These are phyloP conservation scores for Rhagonycha fulva DNA, from an alignment of 2,888 invertebrate species.

Conservation along the genomic window DNA sequence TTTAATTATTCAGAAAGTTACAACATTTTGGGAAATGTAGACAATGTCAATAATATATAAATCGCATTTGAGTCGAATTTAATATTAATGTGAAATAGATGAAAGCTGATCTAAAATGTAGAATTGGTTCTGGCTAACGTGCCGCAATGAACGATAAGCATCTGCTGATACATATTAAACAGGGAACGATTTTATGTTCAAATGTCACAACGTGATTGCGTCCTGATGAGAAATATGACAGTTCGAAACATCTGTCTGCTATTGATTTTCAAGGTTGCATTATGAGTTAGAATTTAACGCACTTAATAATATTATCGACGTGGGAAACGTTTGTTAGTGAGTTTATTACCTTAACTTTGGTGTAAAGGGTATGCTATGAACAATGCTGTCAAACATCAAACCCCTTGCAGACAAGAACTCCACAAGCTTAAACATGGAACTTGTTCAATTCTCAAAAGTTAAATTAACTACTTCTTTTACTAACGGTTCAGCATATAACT, in stretches of 20 bases:
- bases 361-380: no score
- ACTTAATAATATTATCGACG: no score
- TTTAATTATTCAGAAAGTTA: not conserved
- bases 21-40: not conserved
- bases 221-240: not conserved
- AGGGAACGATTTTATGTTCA: not conserved
- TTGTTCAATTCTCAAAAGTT: no score
- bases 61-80: not conserved
- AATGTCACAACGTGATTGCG: not conserved
- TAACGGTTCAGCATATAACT: no score
- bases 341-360: no score
- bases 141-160: not conserved
- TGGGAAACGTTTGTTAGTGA: no score
- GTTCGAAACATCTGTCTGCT: not conserved
- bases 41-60: not conserved
- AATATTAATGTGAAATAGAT: not conserved
- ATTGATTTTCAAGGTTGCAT: not conserved
- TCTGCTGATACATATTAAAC: not conserved
- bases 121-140: not conserved
- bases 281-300: not conserved
- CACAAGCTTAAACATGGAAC: no score
- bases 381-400: no score
- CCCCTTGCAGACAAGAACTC: no score
- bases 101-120: not conserved
- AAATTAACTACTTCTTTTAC: no score